These are phyloP conservation scores for Anoplophora glabripennis DNA, from an alignment of 1,140 invertebrate species.

Conservation along the genomic window DNA sequence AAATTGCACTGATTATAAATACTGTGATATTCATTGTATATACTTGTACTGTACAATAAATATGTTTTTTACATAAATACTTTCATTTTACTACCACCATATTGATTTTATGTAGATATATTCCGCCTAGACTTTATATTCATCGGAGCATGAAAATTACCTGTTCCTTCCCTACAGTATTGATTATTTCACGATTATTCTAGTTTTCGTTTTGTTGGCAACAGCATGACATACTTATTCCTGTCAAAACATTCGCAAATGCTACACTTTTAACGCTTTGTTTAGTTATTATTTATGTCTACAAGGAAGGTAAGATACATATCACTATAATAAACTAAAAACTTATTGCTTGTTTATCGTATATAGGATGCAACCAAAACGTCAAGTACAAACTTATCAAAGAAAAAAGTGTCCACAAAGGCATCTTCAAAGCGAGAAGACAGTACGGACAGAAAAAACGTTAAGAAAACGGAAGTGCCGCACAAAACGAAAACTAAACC, in stretches of 20 bases:
- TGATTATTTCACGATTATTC: conserved; percentile 35
- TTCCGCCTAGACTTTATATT: neutral
- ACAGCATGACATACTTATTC: conserved; percentile 30
- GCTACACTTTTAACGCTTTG: neutral
- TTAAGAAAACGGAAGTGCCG: conserved; percentile 4
- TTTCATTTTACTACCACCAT: no score
- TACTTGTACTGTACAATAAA: neutral
- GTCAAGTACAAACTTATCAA: neutral
- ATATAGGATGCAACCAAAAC: conserved; percentile 7
- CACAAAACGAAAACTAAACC: neutral
- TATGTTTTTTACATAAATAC: neutral
- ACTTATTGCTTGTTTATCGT: neutral
- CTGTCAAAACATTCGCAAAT: conserved; percentile 20
- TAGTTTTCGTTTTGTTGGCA: conserved; percentile 25
- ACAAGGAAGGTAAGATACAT: conserved; percentile 27
- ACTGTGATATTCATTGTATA: conserved; percentile 13
- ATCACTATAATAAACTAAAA: conserved; percentile 8
- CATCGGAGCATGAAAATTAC: conserved; percentile 16
- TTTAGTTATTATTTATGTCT: conserved; percentile 27
- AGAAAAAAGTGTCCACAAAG: conserved; percentile 7
- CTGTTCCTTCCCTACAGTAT: conserved; percentile 16
- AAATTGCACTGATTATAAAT: conserved; percentile 5
- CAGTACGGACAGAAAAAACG: conserved; percentile 7
- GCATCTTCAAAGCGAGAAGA: neutral
- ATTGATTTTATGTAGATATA: no score